Conservation (phyloP, 2,113 vertebrate species). For the Serilophus lunatus region DNA sequence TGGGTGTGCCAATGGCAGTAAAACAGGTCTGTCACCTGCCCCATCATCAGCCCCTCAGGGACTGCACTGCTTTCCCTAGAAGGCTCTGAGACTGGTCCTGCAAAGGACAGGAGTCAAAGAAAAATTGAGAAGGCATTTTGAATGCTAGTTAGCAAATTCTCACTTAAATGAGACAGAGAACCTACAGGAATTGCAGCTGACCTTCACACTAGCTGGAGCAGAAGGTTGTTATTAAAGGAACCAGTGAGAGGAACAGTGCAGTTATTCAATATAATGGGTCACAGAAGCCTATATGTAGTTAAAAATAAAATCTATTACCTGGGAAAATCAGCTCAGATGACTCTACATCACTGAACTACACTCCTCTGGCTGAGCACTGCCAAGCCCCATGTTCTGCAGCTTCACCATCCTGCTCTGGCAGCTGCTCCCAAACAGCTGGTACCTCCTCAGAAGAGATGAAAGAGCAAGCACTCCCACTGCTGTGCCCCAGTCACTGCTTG, state of each 20-base stretch:
- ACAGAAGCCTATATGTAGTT: constrained; percentile 45
- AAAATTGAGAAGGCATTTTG: constrained; percentile 28
- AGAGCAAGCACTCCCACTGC: not conserved
- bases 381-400: not conserved
- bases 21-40: not conserved
- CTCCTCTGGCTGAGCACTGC: not conserved
- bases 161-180: constrained; percentile 34
- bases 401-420: not conserved
- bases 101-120: not conserved
- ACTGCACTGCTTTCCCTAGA: not conserved
- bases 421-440: not conserved
- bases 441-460: not conserved
- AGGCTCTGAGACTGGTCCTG: not conserved
- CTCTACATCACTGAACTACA: not conserved
- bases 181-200: constrained; percentile 58
- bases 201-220: constrained; percentile 65
- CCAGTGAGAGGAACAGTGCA: constrained; percentile 31
- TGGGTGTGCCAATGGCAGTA: not conserved
- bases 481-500: not conserved
- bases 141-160: constrained; percentile 64
- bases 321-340: not conserved
- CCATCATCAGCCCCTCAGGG: not conserved
- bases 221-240: constrained; percentile 66
- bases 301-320: constrained; percentile 59
- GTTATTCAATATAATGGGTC: constrained; percentile 62